phyloP scores from a whole-genome alignment of 2,888 invertebrate species.

The Caenorhabditis zanzibari region DNA sequence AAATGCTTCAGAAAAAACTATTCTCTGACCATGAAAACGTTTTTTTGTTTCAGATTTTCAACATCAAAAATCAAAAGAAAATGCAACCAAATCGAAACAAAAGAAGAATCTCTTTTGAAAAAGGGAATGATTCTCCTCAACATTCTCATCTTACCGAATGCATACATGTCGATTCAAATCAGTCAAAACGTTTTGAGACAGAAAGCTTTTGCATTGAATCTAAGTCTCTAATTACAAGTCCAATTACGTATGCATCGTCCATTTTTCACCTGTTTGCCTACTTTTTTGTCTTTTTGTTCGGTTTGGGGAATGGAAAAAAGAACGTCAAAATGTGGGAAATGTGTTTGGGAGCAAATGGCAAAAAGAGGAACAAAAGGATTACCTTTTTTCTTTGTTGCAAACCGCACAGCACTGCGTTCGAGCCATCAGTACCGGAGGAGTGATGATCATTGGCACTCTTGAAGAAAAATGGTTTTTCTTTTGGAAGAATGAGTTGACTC shows the following conservation, averaged over 20 bases:
- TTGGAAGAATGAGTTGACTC: not conserved
- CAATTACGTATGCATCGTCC: constrained; percentile 49
- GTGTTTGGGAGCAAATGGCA: constrained; percentile 28
- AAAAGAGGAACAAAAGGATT: constrained; percentile 37
- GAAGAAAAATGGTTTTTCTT: constrained; percentile 8
- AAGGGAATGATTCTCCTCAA: not conserved
- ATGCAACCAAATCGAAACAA: not conserved
- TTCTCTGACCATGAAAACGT: not conserved
- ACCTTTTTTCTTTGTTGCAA: constrained; percentile 68
- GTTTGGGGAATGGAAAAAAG: constrained; percentile 1
- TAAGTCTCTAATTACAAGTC: constrained; percentile 45
- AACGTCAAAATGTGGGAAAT: constrained; percentile 24
- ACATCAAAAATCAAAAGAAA: not conserved
- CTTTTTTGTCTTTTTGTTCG: constrained; percentile 1
- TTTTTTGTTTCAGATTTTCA: not conserved
- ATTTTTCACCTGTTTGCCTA: constrained; percentile 43
- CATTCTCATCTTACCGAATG: constrained; percentile 19
- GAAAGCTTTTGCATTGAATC: constrained; percentile 18
- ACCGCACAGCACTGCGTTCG: constrained; percentile 68
- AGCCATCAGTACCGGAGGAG: constrained; percentile 69
- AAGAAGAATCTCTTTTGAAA: not conserved
- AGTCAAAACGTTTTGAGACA: constrained; percentile 24
- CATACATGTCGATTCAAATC: constrained; percentile 54
- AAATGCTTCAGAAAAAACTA: not conserved
- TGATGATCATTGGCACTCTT: constrained; percentile 70